A percentile compares a stretch with the other conserved stretches of the same genome.
Conservation (phyloP, 2,113 vertebrate genomes). For the Ammodytes marinus region DNA sequence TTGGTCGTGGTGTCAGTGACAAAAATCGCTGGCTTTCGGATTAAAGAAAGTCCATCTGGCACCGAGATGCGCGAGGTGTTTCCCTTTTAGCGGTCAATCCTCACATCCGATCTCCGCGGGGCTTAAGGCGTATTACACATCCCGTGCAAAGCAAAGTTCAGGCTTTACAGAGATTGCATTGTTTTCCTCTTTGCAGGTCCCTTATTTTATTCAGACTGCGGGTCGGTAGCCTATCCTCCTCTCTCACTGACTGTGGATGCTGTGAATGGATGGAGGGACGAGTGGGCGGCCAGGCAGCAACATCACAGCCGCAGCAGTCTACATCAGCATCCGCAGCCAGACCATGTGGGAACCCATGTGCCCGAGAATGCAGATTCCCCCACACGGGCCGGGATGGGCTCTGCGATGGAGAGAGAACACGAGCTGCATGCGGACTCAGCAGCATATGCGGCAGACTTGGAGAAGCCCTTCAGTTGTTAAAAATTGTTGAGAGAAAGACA, state of each 20-base stretch:
- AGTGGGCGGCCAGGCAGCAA: slow-evolving; percentile 36
- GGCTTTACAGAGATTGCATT: neutral
- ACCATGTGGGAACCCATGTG: slow-evolving; percentile 80
- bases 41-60: slow-evolving; percentile 72
- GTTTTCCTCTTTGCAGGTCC: neutral
- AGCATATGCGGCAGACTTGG: slow-evolving; percentile 48
- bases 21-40: slow-evolving; percentile 43
- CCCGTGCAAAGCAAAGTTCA: slow-evolving; percentile 30
- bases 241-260: slow-evolving; percentile 6
- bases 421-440: slow-evolving; percentile 49
- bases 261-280: slow-evolving; percentile 51
- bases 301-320: slow-evolving; percentile 73
- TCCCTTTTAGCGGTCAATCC: slow-evolving; percentile 18
- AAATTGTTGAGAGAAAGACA: neutral
- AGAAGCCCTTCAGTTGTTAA: neutral
- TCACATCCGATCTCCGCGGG: slow-evolving; percentile 19
- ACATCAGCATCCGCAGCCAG: slow-evolving; percentile 77
- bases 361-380: slow-evolving; percentile 72
- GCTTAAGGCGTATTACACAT: slow-evolving; percentile 4
- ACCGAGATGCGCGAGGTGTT: slow-evolving; percentile 42
- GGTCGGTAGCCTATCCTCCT: neutral
- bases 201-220: slow-evolving; percentile 13
- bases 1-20: slow-evolving; percentile 49
- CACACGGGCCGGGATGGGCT: slow-evolving; percentile 72
- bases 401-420: slow-evolving; percentile 58